Evolutionary conservation across 2,113 vertebrate species (phyloP).

Genomic region (Gymnogyps californianus): DNA sequence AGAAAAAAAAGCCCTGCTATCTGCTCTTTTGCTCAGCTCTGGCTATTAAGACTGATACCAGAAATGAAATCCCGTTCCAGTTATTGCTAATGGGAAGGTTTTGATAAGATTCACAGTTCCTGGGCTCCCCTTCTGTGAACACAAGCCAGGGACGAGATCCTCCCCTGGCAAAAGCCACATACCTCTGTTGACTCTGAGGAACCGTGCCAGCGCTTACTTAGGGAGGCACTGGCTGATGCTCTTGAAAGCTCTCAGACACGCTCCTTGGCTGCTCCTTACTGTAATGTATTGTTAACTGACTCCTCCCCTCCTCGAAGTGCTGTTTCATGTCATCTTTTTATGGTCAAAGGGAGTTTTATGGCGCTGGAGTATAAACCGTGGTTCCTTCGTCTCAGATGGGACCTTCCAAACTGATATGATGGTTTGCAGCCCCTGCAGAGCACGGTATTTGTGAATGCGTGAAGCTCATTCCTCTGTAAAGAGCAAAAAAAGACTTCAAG

Average conservation of each 20-base stretch:
- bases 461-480: background rate
- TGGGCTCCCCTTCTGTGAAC: background rate
- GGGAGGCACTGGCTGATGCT: background rate
- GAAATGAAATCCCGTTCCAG: background rate
- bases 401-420: background rate
- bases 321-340: conserved; percentile 38
- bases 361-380: background rate
- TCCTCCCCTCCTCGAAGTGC: background rate
- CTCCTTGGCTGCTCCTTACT: background rate
- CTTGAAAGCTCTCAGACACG: background rate
- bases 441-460: fast-evolving
- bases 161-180: background rate
- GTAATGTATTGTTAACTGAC: background rate
- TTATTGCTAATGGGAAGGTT: background rate
- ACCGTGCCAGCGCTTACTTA: background rate
- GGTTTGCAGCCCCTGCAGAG: background rate
- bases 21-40: background rate
- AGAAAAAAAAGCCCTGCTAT: background rate
- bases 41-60: background rate
- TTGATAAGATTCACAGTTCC: background rate
- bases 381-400: background rate
- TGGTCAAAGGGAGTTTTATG: background rate
- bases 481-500: background rate
- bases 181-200: background rate
- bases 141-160: background rate